Evolutionary conservation across 2,113 vertebrate species (phyloP).

Genomic region (Gopherus flavomarginatus): DNA sequence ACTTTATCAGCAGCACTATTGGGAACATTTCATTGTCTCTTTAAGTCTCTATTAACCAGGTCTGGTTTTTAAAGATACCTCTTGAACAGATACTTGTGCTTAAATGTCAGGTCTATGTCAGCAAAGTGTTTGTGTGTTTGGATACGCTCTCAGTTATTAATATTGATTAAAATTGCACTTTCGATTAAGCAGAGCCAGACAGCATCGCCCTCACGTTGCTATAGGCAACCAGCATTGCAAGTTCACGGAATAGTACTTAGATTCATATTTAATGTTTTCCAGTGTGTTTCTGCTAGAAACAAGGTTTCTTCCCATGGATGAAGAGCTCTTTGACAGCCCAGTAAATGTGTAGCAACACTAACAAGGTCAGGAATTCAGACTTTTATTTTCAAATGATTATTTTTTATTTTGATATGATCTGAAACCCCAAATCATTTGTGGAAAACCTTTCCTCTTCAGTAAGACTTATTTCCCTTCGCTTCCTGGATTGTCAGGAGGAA

Average conservation of each 20-base stretch:
- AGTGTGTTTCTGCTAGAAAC: neutral
- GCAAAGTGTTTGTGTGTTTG: neutral
- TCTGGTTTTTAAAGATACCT: neutral
- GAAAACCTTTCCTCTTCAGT: neutral
- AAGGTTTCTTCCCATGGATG: neutral
- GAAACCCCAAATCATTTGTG: neutral
- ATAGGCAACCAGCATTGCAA: constrained; percentile 32
- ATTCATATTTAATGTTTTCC: constrained; percentile 20
- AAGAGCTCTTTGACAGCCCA: neutral
- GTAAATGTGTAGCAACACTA: neutral
- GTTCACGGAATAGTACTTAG: neutral
- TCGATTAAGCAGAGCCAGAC: neutral
- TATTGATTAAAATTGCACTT: constrained; percentile 36
- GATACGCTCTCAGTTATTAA: neutral
- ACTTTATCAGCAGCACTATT: neutral
- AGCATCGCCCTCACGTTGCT: neutral
- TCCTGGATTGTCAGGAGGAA: neutral
- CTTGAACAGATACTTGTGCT: neutral
- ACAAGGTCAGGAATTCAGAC: constrained; percentile 13
- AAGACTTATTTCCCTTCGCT: neutral
- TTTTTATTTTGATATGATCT: neutral
- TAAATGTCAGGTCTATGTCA: neutral
- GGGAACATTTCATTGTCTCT: neutral
- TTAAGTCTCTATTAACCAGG: neutral
- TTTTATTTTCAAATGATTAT: neutral